These are phyloP conservation scores for Scolopax rusticola DNA, from an alignment of 2,797 vertebrate species.

Conservation along the genomic window DNA sequence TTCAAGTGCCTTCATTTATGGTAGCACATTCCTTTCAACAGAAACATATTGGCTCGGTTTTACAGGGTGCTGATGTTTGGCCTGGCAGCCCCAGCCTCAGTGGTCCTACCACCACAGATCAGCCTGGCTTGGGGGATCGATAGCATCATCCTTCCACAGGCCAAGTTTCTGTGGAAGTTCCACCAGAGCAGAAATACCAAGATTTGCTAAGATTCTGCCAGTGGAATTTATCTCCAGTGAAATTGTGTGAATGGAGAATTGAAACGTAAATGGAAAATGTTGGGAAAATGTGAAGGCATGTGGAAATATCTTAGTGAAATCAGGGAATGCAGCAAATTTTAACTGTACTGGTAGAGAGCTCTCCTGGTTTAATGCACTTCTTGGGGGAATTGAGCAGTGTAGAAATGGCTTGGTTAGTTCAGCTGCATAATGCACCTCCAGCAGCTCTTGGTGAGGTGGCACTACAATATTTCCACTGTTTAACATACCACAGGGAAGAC, in stretches of 20 bases:
- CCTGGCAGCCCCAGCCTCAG: slow-evolving; percentile 29
- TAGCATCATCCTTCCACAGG: not conserved
- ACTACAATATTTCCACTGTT: not conserved
- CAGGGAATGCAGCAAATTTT: not conserved
- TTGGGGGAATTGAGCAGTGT: not conserved
- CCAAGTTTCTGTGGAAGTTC: not conserved
- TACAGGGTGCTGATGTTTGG: slow-evolving; percentile 77
- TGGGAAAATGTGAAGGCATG: not conserved
- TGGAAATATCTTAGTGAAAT: not conserved
- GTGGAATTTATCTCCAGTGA: not conserved
- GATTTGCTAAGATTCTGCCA: not conserved
- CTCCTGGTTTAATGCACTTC: not conserved
- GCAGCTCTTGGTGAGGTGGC: not conserved
- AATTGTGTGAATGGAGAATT: accelerated
- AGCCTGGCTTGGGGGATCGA: not conserved
- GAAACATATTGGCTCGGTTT: slow-evolving; percentile 73
- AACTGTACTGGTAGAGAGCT: not conserved
- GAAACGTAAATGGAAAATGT: not conserved
- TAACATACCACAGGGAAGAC: not conserved
- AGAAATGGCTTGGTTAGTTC: not conserved
- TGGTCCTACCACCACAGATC: not conserved
- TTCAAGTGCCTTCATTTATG: slow-evolving; percentile 83
- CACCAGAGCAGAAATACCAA: not conserved
- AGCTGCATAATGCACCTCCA: not conserved
- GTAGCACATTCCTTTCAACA: slow-evolving; percentile 78